phyloP scores from a whole-genome alignment of 2,113 vertebrate species.

The Nyctibius bracteatus region DNA sequence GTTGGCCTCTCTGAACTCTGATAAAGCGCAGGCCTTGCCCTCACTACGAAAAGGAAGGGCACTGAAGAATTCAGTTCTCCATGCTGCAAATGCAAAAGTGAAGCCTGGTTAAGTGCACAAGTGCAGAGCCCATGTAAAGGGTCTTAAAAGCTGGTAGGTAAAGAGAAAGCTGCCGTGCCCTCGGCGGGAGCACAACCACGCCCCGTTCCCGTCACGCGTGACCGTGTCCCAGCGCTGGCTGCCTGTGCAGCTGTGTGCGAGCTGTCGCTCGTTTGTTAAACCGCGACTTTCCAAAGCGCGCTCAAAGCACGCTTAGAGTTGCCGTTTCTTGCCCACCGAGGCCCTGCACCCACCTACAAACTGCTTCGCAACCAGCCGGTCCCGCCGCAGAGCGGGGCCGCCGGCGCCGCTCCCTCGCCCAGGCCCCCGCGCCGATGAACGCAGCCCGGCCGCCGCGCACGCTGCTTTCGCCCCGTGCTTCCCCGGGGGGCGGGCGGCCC shows the following conservation, averaged over 20 bases:
- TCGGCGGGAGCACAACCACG: background rate
- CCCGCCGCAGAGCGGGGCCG: background rate
- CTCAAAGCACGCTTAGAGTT: fast-evolving
- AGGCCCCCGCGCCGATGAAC: background rate
- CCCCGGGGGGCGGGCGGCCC: too few relatives aligned
- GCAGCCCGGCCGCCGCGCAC: too few relatives aligned
- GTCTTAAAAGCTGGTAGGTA: background rate
- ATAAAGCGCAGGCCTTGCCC: background rate
- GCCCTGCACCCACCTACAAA: fast-evolving
- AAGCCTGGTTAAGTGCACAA: fast-evolving
- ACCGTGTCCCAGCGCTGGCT: too few relatives aligned
- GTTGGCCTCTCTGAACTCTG: background rate
- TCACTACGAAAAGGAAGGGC: background rate
- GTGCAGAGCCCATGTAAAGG: fast-evolving
- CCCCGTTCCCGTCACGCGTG: too few relatives aligned
- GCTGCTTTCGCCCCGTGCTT: too few relatives aligned
- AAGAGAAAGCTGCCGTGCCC: fast-evolving
- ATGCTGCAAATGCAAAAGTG: too few relatives aligned
- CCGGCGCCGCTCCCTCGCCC: background rate
- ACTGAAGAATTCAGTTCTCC: fast-evolving
- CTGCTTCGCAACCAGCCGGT: fast-evolving
- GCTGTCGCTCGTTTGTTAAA: too few relatives aligned
- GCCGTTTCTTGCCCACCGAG: background rate
- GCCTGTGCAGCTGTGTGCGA: background rate
- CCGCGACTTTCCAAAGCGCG: fast-evolving